Conservation (phyloP, 2,113 vertebrate species). For the Vombatus ursinus region DNA sequence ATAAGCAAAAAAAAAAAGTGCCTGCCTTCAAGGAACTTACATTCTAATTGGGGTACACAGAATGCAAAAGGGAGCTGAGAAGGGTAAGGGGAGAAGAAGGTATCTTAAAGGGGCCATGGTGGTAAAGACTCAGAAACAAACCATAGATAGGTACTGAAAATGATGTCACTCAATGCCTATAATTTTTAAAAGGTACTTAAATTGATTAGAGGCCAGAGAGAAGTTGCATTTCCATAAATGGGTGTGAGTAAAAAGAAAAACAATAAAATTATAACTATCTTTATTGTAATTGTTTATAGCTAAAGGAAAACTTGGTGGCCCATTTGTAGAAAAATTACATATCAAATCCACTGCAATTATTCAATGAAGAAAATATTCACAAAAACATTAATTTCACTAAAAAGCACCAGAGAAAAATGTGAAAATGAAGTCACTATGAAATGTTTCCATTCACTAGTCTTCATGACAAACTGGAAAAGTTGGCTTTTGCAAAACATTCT, state of each 20-base stretch:
- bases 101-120: neutral
- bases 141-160: no score
- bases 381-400: neutral
- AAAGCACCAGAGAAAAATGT: neutral
- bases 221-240: neutral
- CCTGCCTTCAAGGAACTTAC: neutral
- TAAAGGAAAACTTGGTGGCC: neutral
- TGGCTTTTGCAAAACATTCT: conserved; percentile 11
- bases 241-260: neutral
- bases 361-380: neutral
- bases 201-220: neutral
- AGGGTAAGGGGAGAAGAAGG: neutral
- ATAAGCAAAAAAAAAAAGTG: neutral
- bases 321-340: neutral
- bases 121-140: neutral
- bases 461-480: neutral
- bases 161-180: no score
- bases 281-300: neutral
- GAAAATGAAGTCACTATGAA: conserved; percentile 28
- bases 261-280: neutral
- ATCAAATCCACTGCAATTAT: neutral
- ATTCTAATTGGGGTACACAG: neutral
- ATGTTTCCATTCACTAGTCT: neutral
- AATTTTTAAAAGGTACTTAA: neutral
- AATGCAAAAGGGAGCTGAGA: neutral